phyloP scores from a whole-genome alignment of 2,797 vertebrate genomes.

The Pseudocheirus occidentalis region DNA sequence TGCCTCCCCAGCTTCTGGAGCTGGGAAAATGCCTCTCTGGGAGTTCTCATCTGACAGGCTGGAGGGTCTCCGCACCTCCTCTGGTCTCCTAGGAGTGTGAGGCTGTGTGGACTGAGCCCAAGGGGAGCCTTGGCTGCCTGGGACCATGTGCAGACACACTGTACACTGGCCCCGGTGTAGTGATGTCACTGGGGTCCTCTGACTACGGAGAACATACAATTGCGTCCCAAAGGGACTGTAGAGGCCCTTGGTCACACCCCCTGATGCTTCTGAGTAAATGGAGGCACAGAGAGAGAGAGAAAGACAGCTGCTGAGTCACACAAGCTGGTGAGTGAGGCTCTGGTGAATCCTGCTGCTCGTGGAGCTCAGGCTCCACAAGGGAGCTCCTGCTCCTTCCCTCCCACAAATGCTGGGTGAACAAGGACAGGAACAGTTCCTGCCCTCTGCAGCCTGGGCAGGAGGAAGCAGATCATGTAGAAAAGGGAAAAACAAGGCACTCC shows the following conservation, averaged over 20 bases:
- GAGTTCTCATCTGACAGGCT: neutral
- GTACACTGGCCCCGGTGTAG: no score
- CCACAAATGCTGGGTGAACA: no score
- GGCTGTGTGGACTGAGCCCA: no score
- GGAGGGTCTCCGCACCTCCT: no score
- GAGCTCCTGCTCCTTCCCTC: rapidly evolving
- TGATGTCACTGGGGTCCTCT: no score
- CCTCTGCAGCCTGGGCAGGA: no score
- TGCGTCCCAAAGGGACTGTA: neutral
- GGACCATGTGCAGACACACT: neutral
- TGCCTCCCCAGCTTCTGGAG: neutral
- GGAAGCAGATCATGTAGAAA: no score
- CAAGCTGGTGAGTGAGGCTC: no score
- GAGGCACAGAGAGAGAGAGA: neutral
- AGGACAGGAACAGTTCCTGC: neutral
- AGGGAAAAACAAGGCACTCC: neutral
- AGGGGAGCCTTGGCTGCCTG: neutral
- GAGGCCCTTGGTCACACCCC: no score
- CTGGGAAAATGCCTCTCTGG: constrained; percentile 25
- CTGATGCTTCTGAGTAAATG: neutral
- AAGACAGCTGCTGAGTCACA: no score
- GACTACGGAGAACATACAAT: neutral
- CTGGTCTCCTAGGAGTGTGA: neutral
- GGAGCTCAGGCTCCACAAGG: neutral
- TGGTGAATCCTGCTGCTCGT: rapidly evolving